phyloP scores from a whole-genome alignment of 2,113 vertebrate genomes.

The Mirounga angustirostris region DNA sequence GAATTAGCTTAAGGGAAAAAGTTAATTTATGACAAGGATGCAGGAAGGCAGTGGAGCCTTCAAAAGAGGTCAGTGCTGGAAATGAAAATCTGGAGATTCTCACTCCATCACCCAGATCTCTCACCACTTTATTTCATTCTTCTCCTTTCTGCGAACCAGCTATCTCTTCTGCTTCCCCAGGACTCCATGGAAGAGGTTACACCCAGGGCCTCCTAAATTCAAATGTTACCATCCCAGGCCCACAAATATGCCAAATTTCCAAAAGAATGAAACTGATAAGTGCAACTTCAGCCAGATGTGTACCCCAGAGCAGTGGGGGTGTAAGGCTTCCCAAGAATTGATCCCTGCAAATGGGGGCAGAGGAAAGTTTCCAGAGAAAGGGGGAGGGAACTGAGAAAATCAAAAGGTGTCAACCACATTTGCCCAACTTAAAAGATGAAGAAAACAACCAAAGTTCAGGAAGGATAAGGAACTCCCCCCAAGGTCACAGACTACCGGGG shows the following conservation, averaged over 20 bases:
- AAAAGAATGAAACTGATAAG: not conserved
- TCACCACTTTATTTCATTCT: not conserved
- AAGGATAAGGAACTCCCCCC: not conserved
- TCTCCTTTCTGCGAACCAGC: not conserved
- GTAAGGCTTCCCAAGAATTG: not conserved
- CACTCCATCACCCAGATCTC: not conserved
- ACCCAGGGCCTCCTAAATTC: not conserved
- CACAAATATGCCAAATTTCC: not conserved
- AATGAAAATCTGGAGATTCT: not conserved
- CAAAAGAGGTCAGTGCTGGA: not conserved
- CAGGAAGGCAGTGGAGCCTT: not conserved
- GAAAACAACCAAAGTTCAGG: not conserved
- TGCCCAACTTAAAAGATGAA: not conserved
- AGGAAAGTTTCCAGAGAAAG: not conserved
- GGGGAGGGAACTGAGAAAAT: not conserved
- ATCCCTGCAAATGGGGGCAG: not conserved
- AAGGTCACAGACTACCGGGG: not conserved
- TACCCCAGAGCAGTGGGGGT: not conserved
- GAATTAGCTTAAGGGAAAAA: not conserved
- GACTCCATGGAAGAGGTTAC: not conserved
- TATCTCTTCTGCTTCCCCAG: not conserved
- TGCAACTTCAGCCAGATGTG: too few relatives aligned
- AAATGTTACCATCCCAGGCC: not conserved
- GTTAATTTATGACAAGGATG: not conserved
- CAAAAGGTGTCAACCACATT: not conserved